Conservation (phyloP, 2,113 vertebrate genomes). For the Pagrus major region DNA sequence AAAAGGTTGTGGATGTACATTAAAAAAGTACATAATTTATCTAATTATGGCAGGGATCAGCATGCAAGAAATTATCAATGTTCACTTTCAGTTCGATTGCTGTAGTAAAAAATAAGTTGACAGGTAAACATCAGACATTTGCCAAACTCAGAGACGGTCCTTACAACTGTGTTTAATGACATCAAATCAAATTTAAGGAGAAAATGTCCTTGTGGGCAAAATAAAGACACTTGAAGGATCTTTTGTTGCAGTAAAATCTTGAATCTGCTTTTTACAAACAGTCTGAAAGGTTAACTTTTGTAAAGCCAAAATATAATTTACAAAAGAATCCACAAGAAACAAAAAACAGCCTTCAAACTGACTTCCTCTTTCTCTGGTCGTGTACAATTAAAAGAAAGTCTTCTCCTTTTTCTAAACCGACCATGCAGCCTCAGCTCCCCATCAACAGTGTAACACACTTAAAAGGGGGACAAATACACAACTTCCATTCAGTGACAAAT, state of each 20-base stretch:
- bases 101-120: constrained; percentile 24
- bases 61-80: constrained; percentile 42
- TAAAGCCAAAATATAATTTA: constrained; percentile 37
- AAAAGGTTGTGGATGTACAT: constrained; percentile 13
- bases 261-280: background rate
- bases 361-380: background rate
- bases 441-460: background rate
- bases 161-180: constrained; percentile 21
- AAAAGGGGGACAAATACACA: background rate
- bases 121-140: constrained; percentile 6
- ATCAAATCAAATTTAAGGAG: constrained; percentile 27
- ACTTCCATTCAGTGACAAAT: background rate
- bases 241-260: constrained; percentile 25
- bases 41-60: constrained; percentile 22
- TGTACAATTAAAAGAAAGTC: constrained; percentile 12
- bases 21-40: constrained; percentile 15
- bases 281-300: background rate
- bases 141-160: background rate
- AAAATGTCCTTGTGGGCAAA: background rate
- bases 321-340: constrained; percentile 27
- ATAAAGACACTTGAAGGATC: background rate
- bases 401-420: constrained; percentile 1
- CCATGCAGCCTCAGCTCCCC: constrained; percentile 14
- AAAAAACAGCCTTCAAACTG: background rate
- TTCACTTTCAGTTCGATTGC: background rate